Conservation (phyloP, 2,888 invertebrate species). For the Hypena proboscidalis region DNA sequence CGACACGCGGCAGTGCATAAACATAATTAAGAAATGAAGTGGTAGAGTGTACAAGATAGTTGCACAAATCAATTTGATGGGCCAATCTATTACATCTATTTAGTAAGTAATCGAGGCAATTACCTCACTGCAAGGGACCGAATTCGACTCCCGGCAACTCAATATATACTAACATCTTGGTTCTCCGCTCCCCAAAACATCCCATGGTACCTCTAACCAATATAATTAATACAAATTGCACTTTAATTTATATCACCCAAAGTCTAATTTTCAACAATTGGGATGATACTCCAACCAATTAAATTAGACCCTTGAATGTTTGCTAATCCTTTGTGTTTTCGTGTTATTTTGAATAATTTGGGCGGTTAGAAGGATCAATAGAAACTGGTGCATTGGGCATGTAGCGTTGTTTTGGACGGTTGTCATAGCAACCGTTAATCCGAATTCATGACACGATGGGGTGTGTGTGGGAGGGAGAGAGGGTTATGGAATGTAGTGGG, state of each 20-base stretch:
- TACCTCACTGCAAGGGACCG: constrained; percentile 20
- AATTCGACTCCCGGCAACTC: constrained; percentile 21
- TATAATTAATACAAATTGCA: constrained; percentile 64
- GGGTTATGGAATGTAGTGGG: constrained; percentile 18
- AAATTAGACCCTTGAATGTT: constrained; percentile 51
- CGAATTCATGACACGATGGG: constrained; percentile 63
- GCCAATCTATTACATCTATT: constrained; percentile 21
- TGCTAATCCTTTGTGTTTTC: constrained; percentile 34
- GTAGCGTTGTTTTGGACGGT: constrained; percentile 72
- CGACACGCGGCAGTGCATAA: no score
- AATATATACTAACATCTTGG: constrained; percentile 27
- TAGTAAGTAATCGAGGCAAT: constrained; percentile 22
- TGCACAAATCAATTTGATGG: no score
- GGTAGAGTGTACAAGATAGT: no score
- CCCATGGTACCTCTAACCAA: constrained; percentile 33
- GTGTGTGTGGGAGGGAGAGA: constrained; percentile 57
- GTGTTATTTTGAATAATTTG: constrained; percentile 29
- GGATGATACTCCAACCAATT: constrained; percentile 51
- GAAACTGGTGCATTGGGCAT: constrained; percentile 54
- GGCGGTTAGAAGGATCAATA: constrained; percentile 53
- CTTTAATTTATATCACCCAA: constrained; percentile 61
- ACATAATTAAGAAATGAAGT: no score
- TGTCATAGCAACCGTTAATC: constrained; percentile 73
- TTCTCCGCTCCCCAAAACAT: constrained; percentile 32
- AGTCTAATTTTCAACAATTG: constrained; percentile 65